phyloP scores from a whole-genome alignment of 2,888 invertebrate genomes.

The Amphipoea oculea region DNA sequence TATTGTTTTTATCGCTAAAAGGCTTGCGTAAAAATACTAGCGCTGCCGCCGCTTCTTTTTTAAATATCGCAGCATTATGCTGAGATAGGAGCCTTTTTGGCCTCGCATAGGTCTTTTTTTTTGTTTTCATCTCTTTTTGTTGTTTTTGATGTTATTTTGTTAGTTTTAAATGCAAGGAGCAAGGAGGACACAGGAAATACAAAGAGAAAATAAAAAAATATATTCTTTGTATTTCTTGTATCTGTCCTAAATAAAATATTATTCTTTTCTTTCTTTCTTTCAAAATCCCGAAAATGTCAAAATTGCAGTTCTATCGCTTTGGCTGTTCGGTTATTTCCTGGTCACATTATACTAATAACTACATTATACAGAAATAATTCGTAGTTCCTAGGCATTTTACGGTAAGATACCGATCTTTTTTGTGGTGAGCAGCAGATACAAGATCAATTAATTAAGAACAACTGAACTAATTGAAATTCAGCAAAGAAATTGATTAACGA shows the following conservation, averaged over 20 bases:
- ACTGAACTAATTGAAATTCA: conserved; percentile 25
- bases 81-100: no score
- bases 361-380: neutral
- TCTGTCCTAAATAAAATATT: neutral
- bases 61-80: neutral
- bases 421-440: neutral
- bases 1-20: conserved; percentile 6
- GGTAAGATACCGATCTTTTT: conserved; percentile 14
- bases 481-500: conserved; percentile 36
- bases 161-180: neutral
- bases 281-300: neutral
- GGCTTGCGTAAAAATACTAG: neutral
- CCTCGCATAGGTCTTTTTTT: no score
- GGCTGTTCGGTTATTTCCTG: neutral
- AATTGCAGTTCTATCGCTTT: neutral
- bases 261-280: neutral
- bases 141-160: neutral
- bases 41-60: neutral
- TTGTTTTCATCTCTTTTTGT: no score
- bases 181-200: no score
- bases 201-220: no score
- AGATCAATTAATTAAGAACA: conserved; percentile 19
- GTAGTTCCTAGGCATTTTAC: neutral
- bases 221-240: no score
- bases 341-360: neutral